Evolutionary conservation across 1,140 invertebrate genomes (phyloP).

Genomic region (Lepidurus apus): DNA sequence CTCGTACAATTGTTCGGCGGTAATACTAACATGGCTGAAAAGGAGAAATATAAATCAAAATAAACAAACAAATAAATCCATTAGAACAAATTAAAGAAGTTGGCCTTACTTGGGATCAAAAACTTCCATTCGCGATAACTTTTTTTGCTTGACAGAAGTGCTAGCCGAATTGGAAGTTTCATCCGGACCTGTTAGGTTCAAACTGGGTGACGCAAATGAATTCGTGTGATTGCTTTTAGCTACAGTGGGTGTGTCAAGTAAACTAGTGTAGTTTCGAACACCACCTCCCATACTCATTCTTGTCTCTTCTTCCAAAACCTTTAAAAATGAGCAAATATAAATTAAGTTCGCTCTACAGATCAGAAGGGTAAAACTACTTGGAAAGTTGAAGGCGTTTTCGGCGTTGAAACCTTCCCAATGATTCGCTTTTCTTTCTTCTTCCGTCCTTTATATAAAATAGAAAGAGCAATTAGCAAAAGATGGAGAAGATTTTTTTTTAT

Average conservation of each 20-base stretch:
- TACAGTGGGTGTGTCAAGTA: slow-evolving; percentile 51
- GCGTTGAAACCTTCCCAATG: background rate
- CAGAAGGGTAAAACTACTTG: background rate
- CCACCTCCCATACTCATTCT: slow-evolving; percentile 73
- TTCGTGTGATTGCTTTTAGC: slow-evolving; percentile 3
- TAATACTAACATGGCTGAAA: slow-evolving; percentile 54
- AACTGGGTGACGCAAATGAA: slow-evolving; percentile 4
- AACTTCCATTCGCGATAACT: slow-evolving; percentile 63
- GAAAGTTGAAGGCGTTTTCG: slow-evolving; percentile 13
- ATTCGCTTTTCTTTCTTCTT: slow-evolving; percentile 3
- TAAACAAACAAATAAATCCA: background rate
- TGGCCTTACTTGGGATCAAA: slow-evolving; percentile 55
- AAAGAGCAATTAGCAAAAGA: background rate
- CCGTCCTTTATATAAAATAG: background rate
- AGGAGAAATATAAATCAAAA: background rate
- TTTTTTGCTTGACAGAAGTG: slow-evolving; percentile 59
- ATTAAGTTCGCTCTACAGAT: background rate
- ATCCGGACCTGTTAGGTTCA: background rate
- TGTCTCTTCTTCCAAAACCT: slow-evolving; percentile 76
- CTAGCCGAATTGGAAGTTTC: slow-evolving; percentile 51
- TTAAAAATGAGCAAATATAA: slow-evolving; percentile 45
- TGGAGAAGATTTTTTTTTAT: background rate
- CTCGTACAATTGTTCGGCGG: slow-evolving; percentile 81
- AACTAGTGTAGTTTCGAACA: slow-evolving; percentile 39
- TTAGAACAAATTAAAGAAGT: slow-evolving; percentile 29